Evolutionary conservation across 2,797 vertebrate genomes (phyloP), one percentile per base, ranked within the genome.

Genomic region (Dicrostonyx torquatus): DNA sequence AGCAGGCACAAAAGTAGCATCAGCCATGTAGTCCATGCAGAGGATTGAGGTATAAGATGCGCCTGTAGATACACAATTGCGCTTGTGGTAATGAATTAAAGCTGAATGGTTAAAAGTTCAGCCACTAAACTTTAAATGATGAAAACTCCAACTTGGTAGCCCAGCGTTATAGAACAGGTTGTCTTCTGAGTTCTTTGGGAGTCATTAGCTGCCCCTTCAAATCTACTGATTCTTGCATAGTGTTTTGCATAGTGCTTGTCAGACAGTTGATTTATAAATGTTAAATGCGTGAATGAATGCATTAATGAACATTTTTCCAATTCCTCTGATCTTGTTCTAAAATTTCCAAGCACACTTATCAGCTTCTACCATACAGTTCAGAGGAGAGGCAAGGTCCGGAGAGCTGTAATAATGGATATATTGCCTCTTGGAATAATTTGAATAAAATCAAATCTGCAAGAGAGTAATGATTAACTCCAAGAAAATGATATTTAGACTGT

Each of bases 281-380:
- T 76, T 64, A 68, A 93, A 66, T 77, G 70, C 50, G 62, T 53
- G 60, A 80, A 62, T 92, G 83, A 88, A 68, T 85, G 1, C 24
- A 82, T 58, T 90, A 94, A 95, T 95, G 58, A 95, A 50, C 76
- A 87, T 78, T 95, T 48, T 94, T 82, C 85, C 70, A 55, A 78
- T 76, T 40, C 17, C 18, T 88, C 43, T 87, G 91, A 89, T 79
- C 31, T 94, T 91, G 73, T 80, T 95, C 50, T 84, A 68, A 85
- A 85, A 80, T 93, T 95, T 93, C 37, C 53, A 72, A 80, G 76
- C 12, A 68, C 14, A 37, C 77, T 87, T 95, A 95, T 78, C 86
- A 78, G 43, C 20, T 96, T 87, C 43, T 50, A 37, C 31, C 40
- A 87, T 66, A 92, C 60, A 77, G 76, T 15, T n/a, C 83, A 55